Conservation (phyloP, 2,113 vertebrate species). For the Halichoeres trimaculatus region DNA sequence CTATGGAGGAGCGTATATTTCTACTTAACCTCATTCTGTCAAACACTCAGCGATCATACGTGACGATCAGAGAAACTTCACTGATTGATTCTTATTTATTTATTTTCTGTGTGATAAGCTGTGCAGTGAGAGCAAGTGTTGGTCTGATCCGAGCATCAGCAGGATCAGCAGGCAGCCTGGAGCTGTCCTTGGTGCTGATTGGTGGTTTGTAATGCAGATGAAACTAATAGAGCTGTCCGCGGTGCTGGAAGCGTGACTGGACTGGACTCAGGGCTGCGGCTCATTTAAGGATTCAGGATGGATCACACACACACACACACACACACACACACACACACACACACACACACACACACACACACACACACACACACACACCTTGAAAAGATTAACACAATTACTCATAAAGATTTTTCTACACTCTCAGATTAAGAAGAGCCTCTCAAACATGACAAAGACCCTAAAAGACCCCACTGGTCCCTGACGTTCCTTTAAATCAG, state of each 20-base stretch:
- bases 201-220: conserved; percentile 13
- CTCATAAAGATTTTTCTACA: background rate
- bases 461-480: background rate
- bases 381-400: background rate
- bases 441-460: background rate
- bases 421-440: background rate
- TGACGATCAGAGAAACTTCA: background rate
- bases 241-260: conserved; percentile 55
- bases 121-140: background rate
- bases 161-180: background rate
- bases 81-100: background rate
- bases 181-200: conserved; percentile 69
- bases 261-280: conserved; percentile 1
- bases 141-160: background rate
- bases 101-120: conserved; percentile 2
- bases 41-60: conserved; percentile 10
- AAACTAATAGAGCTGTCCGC: conserved; percentile 51
- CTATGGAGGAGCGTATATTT: too few relatives aligned
- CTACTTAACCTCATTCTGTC: conserved; percentile 22
- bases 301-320: background rate
- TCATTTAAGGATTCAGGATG: conserved; percentile 8
- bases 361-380: background rate
- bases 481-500: background rate
- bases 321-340: background rate
- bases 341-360: background rate